Percentiles rank a stretch among this genome's conserved stretches.
Evolutionary conservation across 1,140 invertebrate genomes (phyloP).

Genomic region (Orussus abietinus): DNA sequence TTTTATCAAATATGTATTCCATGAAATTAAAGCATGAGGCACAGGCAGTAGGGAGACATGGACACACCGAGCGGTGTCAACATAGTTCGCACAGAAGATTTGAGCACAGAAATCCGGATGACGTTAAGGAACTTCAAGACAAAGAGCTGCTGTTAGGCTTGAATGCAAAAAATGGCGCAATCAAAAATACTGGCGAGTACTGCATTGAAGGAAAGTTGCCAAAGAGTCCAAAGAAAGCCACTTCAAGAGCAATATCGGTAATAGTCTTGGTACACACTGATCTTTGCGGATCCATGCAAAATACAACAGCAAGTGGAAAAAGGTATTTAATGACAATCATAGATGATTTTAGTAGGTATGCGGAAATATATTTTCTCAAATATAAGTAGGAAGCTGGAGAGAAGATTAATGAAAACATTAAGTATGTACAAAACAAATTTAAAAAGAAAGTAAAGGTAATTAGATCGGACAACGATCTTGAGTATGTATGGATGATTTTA

Average conservation of each 20-base stretch:
- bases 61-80: constrained; percentile 9
- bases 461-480: constrained; percentile 27
- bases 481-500: no score
- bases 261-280: constrained; percentile 24
- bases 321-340: constrained; percentile 25
- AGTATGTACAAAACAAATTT: constrained; percentile 19
- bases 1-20: neutral
- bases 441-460: constrained; percentile 21
- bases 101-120: constrained; percentile 12
- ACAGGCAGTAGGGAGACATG: neutral
- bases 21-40: neutral
- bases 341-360: constrained; percentile 22
- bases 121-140: constrained; percentile 5
- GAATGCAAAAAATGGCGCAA: constrained; percentile 9
- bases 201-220: constrained; percentile 18
- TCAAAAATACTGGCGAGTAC: constrained; percentile 9
- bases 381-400: constrained; percentile 17
- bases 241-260: constrained; percentile 5
- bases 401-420: constrained; percentile 19
- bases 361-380: constrained; percentile 17
- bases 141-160: constrained; percentile 11
- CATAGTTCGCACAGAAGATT: constrained; percentile 16
- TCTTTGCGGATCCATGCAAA: constrained; percentile 21
- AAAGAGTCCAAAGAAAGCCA: constrained; percentile 15
- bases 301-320: constrained; percentile 9